Evolutionary conservation across 1,140 invertebrate genomes (phyloP).

Genomic region (Bombus ignitus): DNA sequence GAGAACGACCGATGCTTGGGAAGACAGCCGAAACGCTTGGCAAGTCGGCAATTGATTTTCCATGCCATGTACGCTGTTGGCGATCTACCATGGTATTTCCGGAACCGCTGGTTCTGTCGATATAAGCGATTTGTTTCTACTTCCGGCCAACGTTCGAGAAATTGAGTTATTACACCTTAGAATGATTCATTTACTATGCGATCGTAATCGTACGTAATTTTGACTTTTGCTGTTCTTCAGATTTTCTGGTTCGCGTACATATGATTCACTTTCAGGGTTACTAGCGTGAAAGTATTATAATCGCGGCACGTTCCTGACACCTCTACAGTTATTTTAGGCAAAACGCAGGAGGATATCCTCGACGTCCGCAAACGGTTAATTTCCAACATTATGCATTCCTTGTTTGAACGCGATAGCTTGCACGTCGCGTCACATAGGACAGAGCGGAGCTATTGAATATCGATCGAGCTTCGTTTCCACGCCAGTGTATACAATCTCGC

Average conservation of each 20-base stretch:
- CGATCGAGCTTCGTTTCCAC: conserved; percentile 22
- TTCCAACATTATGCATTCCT: neutral
- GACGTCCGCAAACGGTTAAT: neutral
- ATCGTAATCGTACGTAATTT: too few species aligned
- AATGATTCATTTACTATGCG: conserved; percentile 26
- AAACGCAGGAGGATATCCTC: neutral
- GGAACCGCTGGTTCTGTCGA: conserved; percentile 44
- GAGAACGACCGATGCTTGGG: neutral
- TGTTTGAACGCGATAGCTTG: neutral
- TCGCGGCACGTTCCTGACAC: neutral
- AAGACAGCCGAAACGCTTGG: neutral
- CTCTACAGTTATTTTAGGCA: neutral
- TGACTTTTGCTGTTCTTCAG: neutral
- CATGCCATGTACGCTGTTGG: conserved; percentile 45
- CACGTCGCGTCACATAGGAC: neutral
- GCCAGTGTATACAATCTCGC: conserved; percentile 5
- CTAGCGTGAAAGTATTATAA: neutral
- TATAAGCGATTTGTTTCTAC: conserved; percentile 63
- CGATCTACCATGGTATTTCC: conserved; percentile 35
- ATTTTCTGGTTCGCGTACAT: too few species aligned
- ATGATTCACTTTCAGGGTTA: too few species aligned
- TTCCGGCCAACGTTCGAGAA: conserved; percentile 46
- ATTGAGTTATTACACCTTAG: conserved; percentile 54
- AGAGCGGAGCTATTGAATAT: conserved; percentile 3
- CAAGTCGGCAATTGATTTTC: conserved; percentile 69